These are phyloP conservation scores for Ailuropoda melanoleuca DNA, from an alignment of 2,113 vertebrate species.

Conservation along the genomic window DNA sequence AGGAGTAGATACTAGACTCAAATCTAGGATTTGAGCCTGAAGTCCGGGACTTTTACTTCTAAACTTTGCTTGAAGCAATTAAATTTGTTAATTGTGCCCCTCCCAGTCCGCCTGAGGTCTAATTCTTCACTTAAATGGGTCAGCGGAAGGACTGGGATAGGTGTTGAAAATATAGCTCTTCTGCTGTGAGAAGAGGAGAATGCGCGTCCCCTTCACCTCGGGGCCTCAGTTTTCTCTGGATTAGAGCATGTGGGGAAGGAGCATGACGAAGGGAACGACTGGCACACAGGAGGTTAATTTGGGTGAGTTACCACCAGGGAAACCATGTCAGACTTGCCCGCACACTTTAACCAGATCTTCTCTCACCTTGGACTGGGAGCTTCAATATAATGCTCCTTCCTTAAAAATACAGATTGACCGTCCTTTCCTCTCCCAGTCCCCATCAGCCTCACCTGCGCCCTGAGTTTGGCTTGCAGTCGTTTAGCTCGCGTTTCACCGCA, in stretches of 20 bases:
- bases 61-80: slow-evolving; percentile 28
- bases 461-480: neutral
- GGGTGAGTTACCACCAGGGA: neutral
- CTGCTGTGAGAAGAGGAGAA: neutral
- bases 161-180: neutral
- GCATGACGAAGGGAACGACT: neutral
- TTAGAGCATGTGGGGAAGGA: neutral
- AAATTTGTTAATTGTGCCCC: neutral
- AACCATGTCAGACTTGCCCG: neutral
- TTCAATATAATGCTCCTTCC: neutral
- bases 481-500: neutral
- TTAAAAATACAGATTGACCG: neutral
- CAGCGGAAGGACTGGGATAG: neutral
- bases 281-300: neutral
- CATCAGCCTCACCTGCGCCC: neutral
- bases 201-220: neutral
- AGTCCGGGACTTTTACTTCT: slow-evolving; percentile 24
- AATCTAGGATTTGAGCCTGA: neutral
- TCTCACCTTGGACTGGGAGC: neutral
- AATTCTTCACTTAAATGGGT: neutral
- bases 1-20: slow-evolving; percentile 1
- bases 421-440: neutral
- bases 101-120: neutral
- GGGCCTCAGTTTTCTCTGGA: neutral
- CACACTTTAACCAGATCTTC: neutral